phyloP scores from a whole-genome alignment of 2,113 vertebrate species.

The Cinclus mexicanus region DNA sequence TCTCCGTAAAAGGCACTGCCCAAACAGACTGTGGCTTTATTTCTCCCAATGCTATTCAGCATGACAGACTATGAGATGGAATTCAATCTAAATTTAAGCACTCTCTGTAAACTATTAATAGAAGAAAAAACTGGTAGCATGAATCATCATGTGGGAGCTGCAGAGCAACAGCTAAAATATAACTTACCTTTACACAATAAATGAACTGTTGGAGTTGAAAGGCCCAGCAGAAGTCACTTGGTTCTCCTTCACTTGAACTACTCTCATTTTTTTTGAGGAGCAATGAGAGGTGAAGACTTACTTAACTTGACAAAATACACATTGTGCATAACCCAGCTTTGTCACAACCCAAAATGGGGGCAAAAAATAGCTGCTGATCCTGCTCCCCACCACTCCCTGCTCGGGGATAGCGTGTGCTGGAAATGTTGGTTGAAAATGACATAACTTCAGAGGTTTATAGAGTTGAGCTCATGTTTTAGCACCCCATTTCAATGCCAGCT shows the following conservation, averaged over 20 bases:
- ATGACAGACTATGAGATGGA: constrained; percentile 30
- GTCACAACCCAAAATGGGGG: background rate
- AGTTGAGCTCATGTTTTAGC: background rate
- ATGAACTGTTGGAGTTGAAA: constrained; percentile 6
- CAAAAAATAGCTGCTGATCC: background rate
- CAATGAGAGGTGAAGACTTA: background rate
- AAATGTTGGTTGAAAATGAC: background rate
- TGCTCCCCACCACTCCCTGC: background rate
- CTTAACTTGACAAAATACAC: background rate
- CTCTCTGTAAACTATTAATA: constrained; percentile 59
- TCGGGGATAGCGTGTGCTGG: background rate
- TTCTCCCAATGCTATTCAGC: constrained; percentile 11
- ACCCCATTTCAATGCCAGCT: background rate
- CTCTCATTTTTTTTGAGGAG: constrained; percentile 21
- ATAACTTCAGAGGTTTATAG: background rate
- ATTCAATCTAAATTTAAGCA: constrained; percentile 58
- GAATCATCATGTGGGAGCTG: constrained; percentile 64
- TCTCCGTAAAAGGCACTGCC: background rate
- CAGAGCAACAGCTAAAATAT: constrained; percentile 43
- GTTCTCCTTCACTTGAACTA: background rate
- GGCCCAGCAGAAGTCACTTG: background rate
- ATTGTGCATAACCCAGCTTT: background rate
- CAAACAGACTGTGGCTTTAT: constrained; percentile 15
- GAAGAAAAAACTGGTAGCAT: constrained; percentile 52
- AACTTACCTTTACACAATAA: constrained; percentile 48